Evolutionary conservation across 1,140 invertebrate genomes (phyloP), one percentile per base, ranked within the genome.

Genomic region (Drosophila fuyamai): DNA sequence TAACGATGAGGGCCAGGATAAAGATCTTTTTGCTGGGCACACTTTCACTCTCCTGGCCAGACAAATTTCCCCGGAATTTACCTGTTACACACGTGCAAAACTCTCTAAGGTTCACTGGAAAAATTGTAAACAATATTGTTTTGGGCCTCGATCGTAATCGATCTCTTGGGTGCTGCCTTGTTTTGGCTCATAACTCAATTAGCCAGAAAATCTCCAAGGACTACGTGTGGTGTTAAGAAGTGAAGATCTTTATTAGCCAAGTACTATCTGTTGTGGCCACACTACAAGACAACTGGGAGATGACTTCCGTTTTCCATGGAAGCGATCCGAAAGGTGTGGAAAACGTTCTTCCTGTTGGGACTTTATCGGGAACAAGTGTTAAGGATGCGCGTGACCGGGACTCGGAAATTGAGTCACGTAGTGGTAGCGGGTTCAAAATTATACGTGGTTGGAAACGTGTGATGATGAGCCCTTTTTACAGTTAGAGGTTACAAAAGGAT

Each of bases 181-280:
- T 84, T 86, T 86, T 79, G 55, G 82, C 82, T 81, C 82, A 85
- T 85, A 85, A 85, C 82, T 85, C 82, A 85, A 85, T 86, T 86
- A 86, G 54, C 54, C 40, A 16, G 78, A 81, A 77, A 61, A 65
- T 47, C 27, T 61, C 48, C 66, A 61, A 58, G 57, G 40, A 68
- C 43, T 76, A 81, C 62, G 76, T 82, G 79, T 48, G 71, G 41
- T 55, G 47, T 23, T 51, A 51, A 53, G 23, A 61, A 29, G 14
- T 35, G 51, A 61, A 61, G 51, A 68, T 75, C 75, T 86, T 77
- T 82, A 86, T 86, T 80, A 84, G 44, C 10, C 23, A 41, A 43
- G 50, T 46, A 41, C 14, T 67, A 40, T 36, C 47, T 44, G 55
- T 58, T 55, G 55, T 79, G 76, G 59, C 61, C 59, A 58, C 61